Base-by-base conservation (phyloP, 2,888 invertebrate species). In the Iselma pallidipennis region DNA sequence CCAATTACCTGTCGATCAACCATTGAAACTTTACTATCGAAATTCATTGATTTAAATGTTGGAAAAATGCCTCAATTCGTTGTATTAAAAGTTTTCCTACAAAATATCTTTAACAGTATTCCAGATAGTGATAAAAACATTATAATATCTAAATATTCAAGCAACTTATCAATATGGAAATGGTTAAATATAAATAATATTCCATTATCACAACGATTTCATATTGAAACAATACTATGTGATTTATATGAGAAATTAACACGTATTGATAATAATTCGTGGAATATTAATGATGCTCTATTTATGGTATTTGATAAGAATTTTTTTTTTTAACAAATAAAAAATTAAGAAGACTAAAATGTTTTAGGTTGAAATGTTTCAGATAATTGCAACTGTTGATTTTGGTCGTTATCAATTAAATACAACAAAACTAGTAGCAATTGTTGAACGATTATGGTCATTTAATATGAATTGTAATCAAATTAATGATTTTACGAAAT, bases 401-500 rank as follows among this genome's bases (percentile, higher is more conserved):
- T 66, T 66, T 3, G 55, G 58, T 26, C 53, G 59, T 29, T 28
- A 59, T 21, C 33, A 61, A 16, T 59, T 66, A 28, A 57, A 66
- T 51, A 21, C 33, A 25, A 14, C 50, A 3, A 57, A 49, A 55
- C 45, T 59, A 59, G 28, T 63, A 53, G 10, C 54, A 53, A 28
- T 52, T 60, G 21, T 67, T 29, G 16, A 55, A 2, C 60, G 57
- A n/a, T 42, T 70, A 51, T 71, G 71, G 71, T 42, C 60, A 49
- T 68, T 69, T 33, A 57, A 68, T 52, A 26, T 58, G 7, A 31
- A 49, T n/a, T 37, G 9, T n/a, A 9, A 59, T 21, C 37, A 19
- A 31, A 59, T 50, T 1, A 73, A 73, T 53, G 67, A 71, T 54
- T 63, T 72, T 42, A 68, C 70, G 48, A 67, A 66, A 59, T 66